Percentiles rank a stretch among this genome's conserved stretches.
Conservation (phyloP, 2,113 vertebrate genomes). For the Ceyx melanurus region DNA sequence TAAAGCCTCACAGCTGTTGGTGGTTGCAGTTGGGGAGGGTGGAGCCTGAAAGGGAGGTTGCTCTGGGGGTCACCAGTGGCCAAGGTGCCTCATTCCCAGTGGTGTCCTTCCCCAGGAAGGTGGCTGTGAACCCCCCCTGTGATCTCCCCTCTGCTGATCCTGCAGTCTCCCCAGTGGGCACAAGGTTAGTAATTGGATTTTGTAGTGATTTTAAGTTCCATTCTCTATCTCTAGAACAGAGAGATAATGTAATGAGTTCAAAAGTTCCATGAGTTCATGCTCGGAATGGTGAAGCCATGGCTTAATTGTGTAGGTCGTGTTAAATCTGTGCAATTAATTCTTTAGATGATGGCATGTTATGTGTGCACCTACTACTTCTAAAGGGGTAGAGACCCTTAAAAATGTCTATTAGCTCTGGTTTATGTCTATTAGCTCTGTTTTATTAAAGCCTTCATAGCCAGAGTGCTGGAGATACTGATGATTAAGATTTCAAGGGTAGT, state of each 20-base stretch:
- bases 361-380: neutral
- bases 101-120: too few species aligned
- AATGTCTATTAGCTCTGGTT: neutral
- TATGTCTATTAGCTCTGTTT: neutral
- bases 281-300: neutral
- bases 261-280: neutral
- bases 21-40: too few species aligned
- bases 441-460: neutral
- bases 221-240: neutral
- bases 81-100: too few species aligned
- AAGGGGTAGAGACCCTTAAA: neutral
- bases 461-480: neutral
- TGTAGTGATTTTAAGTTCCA: constrained; percentile 27
- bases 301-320: neutral
- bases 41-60: too few species aligned
- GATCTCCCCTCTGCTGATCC: too few species aligned
- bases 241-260: neutral
- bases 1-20: too few species aligned
- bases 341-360: neutral
- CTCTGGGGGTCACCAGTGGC: too few species aligned
- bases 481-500: neutral
- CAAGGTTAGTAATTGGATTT: neutral
- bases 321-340: neutral
- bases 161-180: neutral
- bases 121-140: too few species aligned